A percentile compares a stretch with the other conserved stretches of the same genome.
These are phyloP conservation scores for Vollenhovia emeryi DNA, from an alignment of 1,140 invertebrate species.

Conservation along the genomic window DNA sequence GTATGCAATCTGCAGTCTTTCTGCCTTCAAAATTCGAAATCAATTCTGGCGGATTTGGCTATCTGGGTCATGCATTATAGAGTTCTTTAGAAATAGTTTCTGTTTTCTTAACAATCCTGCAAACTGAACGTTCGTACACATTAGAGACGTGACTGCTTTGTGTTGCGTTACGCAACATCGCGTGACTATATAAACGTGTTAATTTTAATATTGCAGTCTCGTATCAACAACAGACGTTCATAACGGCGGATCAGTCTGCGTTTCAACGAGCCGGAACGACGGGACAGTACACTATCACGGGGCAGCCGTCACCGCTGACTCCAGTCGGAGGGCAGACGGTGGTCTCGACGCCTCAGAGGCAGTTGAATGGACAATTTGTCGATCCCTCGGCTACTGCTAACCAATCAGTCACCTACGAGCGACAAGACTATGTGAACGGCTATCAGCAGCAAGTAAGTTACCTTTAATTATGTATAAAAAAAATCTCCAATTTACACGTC, in stretches of 20 bases:
- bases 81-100: background rate
- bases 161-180: background rate
- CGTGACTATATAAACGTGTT: conserved; percentile 17
- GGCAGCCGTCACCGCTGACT: conserved; percentile 82
- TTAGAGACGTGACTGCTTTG: background rate
- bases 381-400: conserved; percentile 81
- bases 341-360: conserved; percentile 80
- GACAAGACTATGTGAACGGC: conserved; percentile 85
- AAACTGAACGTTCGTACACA: background rate
- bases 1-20: no score
- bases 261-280: conserved; percentile 83
- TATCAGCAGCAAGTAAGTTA: conserved; percentile 84
- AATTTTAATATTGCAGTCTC: conserved; percentile 78
- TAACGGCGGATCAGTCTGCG: conserved; percentile 84
- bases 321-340: conserved; percentile 80
- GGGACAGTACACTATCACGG: conserved; percentile 84
- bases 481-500: background rate
- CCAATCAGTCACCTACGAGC: conserved; percentile 82
- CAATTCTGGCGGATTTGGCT: no score
- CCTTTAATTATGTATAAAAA: conserved; percentile 18
- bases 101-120: background rate
- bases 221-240: conserved; percentile 85
- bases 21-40: no score
- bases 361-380: conserved; percentile 85
- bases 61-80: no score